phyloP scores from a whole-genome alignment of 2,113 vertebrate genomes.

The Ochotona princeps region DNA sequence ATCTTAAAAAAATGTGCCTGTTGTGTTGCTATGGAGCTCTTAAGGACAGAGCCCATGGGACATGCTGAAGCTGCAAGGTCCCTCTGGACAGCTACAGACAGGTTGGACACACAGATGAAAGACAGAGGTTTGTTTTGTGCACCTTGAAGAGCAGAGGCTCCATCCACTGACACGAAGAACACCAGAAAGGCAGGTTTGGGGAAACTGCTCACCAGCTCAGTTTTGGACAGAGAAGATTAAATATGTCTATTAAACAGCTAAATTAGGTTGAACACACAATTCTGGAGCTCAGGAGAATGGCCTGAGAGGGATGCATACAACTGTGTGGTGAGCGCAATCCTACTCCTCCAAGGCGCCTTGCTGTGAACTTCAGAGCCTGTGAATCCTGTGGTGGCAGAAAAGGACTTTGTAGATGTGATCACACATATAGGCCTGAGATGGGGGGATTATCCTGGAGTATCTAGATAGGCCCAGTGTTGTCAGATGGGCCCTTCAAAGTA shows the following conservation, averaged over 20 bases:
- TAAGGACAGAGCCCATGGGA: background rate
- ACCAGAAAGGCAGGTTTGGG: background rate
- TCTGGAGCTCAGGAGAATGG: background rate
- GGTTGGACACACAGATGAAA: background rate
- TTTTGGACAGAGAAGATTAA: background rate
- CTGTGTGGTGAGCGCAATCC: too few relatives aligned
- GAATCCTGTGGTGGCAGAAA: background rate
- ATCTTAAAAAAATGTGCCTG: background rate
- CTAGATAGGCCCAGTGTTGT: background rate
- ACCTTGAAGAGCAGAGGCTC: background rate
- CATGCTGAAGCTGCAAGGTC: background rate
- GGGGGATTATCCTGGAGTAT: background rate
- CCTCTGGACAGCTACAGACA: background rate
- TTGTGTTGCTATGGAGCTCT: background rate
- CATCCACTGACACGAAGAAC: background rate
- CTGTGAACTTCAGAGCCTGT: background rate
- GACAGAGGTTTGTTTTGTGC: background rate
- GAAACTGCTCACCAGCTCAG: background rate
- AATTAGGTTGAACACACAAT: background rate
- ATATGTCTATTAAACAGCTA: constrained; percentile 1
- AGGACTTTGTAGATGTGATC: background rate
- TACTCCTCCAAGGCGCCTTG: background rate
- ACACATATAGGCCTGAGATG: background rate
- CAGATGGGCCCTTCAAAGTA: background rate
- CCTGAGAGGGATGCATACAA: background rate